phyloP scores from a whole-genome alignment of 2,113 vertebrate genomes.

The Colistium nudipinnis region DNA sequence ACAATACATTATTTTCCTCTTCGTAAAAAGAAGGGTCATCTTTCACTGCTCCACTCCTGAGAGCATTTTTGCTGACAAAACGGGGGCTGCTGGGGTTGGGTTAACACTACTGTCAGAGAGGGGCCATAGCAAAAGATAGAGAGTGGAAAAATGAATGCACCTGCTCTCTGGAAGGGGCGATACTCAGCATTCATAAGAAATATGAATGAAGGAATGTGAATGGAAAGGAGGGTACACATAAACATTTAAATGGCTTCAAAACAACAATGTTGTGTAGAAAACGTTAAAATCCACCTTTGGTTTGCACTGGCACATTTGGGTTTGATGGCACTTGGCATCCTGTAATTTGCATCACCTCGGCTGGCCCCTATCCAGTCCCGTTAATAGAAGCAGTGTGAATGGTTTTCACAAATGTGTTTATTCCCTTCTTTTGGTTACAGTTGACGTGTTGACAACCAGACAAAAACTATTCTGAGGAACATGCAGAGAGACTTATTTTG shows the following conservation, averaged over 20 bases:
- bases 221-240: not conserved
- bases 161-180: not conserved
- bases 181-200: not conserved
- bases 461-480: not conserved
- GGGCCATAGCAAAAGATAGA: conserved; percentile 29
- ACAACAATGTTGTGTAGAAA: conserved; percentile 4
- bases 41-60: conserved; percentile 36
- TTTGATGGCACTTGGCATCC: too few species aligned
- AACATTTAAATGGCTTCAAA: not conserved
- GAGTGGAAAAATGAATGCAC: conserved; percentile 10
- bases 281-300: conserved; percentile 3
- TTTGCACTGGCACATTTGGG: conserved; percentile 9
- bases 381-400: conserved; percentile 1
- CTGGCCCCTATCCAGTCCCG: too few species aligned
- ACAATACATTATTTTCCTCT: conserved; percentile 62
- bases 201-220: not conserved
- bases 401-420: not conserved
- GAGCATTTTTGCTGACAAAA: conserved; percentile 68
- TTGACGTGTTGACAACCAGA: not conserved
- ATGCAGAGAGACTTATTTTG: not conserved
- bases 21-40: conserved; percentile 42
- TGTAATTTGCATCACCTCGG: too few species aligned
- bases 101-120: conserved; percentile 58
- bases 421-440: not conserved
- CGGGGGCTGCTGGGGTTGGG: conserved; percentile 33